A percentile compares a stretch with the other conserved stretches of the same genome.
Conservation (phyloP, 2,888 invertebrate species). For the Hypselothyrea guttata region DNA sequence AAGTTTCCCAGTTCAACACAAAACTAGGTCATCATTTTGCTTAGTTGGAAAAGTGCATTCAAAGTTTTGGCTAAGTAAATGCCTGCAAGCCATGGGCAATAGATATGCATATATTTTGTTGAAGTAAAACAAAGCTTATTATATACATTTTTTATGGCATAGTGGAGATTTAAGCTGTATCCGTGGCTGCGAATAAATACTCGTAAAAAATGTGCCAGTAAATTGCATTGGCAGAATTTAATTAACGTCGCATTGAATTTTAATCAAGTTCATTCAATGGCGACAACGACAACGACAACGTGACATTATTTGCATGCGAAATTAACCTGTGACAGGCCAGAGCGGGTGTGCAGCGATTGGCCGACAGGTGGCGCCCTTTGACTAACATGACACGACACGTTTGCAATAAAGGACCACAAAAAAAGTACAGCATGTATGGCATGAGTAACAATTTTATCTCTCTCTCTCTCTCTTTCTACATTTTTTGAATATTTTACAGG, state of each 20-base stretch:
- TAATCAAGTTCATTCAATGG: conserved; percentile 73
- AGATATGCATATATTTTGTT: background rate
- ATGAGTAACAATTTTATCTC: no score
- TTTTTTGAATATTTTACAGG: background rate
- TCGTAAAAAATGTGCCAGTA: conserved; percentile 25
- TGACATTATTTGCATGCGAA: conserved; percentile 75
- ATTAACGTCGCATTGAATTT: conserved; percentile 75
- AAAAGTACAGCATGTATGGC: no score
- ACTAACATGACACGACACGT: conserved; percentile 54
- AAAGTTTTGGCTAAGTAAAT: conserved; percentile 13
- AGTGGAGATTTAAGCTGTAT: no score
- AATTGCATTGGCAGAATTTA: conserved; percentile 72
- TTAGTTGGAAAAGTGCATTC: background rate
- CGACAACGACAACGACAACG: conserved; percentile 68
- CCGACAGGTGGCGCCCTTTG: conserved; percentile 51
- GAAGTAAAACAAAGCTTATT: background rate
- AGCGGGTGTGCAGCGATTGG: conserved; percentile 26
- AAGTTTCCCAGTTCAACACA: conserved; percentile 4
- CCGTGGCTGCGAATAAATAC: background rate
- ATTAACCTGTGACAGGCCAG: conserved; percentile 65
- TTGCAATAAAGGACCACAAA: conserved; percentile 9
- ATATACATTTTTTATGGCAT: no score
- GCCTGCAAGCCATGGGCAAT: background rate
- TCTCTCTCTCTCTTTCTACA: background rate
- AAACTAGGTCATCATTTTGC: conserved; percentile 18